Evolutionary conservation across 2,797 vertebrate species (phyloP).

Genomic region (Enteromius unitaeniatus): DNA sequence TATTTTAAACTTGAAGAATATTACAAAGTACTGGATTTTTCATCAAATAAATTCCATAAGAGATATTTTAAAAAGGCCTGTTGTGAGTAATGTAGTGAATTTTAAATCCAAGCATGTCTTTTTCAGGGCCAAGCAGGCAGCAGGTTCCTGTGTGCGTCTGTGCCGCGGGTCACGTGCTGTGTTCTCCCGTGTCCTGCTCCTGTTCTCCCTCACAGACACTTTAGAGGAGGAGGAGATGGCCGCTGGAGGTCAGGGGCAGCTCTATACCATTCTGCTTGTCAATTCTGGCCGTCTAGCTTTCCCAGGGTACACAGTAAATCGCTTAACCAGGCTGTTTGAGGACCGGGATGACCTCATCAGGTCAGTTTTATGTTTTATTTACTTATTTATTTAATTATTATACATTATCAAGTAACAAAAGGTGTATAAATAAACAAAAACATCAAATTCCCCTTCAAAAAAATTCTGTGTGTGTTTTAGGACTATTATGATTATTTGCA

Average conservation of each 20-base stretch:
- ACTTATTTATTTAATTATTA: constrained; percentile 59
- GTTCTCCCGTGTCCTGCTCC: constrained; percentile 88
- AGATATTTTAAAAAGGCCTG: not conserved
- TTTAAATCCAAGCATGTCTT: not conserved
- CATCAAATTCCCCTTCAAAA: constrained; percentile 50
- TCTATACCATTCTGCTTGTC: constrained; percentile 88
- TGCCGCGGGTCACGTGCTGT: constrained; percentile 80
- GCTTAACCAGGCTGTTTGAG: constrained; percentile 83
- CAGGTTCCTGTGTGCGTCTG: constrained; percentile 84
- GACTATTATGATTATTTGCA: not conserved
- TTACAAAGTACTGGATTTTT: not conserved
- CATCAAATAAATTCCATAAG: not conserved
- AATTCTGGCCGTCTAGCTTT: constrained; percentile 87
- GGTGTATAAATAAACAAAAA: not conserved
- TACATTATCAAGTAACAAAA: constrained; percentile 53
- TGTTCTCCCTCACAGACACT: constrained; percentile 88
- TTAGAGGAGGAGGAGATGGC: constrained; percentile 90
- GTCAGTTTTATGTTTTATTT: constrained; percentile 68
- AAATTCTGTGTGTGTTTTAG: not conserved
- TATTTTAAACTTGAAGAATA: not conserved
- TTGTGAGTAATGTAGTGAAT: constrained; percentile 13
- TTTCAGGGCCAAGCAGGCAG: constrained; percentile 85
- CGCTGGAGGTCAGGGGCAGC: constrained; percentile 88
- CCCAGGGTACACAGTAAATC: constrained; percentile 85
- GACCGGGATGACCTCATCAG: constrained; percentile 92